Evolutionary conservation across 2,888 invertebrate genomes (phyloP).

Genomic region (Drosophila ustulata): DNA sequence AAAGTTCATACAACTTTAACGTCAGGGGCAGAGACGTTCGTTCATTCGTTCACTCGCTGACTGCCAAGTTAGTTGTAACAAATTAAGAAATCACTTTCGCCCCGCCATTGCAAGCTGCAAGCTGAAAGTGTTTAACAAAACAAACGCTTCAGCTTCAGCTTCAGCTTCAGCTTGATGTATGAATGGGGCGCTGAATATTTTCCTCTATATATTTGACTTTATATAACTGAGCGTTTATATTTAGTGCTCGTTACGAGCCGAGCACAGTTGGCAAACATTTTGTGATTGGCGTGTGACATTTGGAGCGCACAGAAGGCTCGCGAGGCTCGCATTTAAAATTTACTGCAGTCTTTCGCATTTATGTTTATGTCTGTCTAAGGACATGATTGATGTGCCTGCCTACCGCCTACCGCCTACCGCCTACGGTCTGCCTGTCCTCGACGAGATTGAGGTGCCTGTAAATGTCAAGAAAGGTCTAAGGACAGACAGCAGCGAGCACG

Average conservation of each 20-base stretch:
- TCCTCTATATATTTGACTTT: neutral
- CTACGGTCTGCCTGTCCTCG: neutral
- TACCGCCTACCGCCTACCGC: neutral
- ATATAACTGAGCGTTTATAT: conserved; percentile 1
- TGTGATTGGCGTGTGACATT: conserved; percentile 77
- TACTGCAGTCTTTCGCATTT: conserved; percentile 54
- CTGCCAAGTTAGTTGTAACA: conserved; percentile 66
- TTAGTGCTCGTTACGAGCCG: conserved; percentile 37
- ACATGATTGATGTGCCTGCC: conserved; percentile 54
- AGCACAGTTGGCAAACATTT: conserved; percentile 57
- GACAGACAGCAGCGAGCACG: neutral
- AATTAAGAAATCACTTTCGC: conserved; percentile 83
- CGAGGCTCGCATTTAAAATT: conserved; percentile 58
- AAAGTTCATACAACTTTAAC: conserved; percentile 55
- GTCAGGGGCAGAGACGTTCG: conserved; percentile 5
- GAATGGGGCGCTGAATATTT: conserved; percentile 23
- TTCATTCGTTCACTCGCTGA: neutral
- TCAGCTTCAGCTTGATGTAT: conserved; percentile 34
- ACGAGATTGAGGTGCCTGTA: neutral
- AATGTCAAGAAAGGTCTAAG: conserved; percentile 35
- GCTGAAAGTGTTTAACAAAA: conserved; percentile 45
- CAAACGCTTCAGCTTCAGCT: conserved; percentile 36
- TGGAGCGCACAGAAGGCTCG: conserved; percentile 44
- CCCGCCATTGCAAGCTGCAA: conserved; percentile 23
- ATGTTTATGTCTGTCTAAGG: conserved; percentile 47